phyloP scores from a whole-genome alignment of 2,888 invertebrate species.

The Drosophila niveifrons region DNA sequence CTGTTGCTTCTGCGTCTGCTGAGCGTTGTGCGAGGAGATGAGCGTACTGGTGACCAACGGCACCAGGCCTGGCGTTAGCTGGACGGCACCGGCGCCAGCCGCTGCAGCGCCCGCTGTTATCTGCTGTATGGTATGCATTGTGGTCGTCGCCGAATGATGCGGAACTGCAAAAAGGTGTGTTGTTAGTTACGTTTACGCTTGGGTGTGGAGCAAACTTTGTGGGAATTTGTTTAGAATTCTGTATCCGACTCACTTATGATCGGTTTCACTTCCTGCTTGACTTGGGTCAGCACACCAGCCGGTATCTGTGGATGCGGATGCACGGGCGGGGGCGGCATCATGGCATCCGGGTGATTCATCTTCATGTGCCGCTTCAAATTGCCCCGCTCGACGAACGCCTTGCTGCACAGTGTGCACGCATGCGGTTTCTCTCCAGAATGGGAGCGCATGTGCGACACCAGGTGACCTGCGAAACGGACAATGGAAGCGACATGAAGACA shows the following conservation, averaged over 20 bases:
- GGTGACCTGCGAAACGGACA: conserved; percentile 87
- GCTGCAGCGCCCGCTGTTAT: conserved; percentile 83
- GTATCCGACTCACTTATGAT: conserved; percentile 83
- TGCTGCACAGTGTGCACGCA: conserved; percentile 90
- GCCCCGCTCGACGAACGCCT: conserved; percentile 92
- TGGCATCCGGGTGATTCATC: conserved; percentile 88
- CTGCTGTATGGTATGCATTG: conserved; percentile 85
- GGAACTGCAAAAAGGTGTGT: conserved; percentile 74
- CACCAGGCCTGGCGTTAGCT: conserved; percentile 82
- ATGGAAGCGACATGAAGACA: conserved; percentile 77
- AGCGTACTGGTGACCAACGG: conserved; percentile 84
- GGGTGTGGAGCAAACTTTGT: background rate
- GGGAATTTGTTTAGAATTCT: conserved; percentile 16
- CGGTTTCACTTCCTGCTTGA: conserved; percentile 85
- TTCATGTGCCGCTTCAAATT: conserved; percentile 91
- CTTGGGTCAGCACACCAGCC: conserved; percentile 84
- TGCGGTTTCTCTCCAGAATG: conserved; percentile 88
- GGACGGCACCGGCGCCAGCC: conserved; percentile 78
- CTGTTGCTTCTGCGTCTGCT: conserved; percentile 80
- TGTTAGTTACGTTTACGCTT: background rate
- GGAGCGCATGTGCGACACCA: conserved; percentile 92
- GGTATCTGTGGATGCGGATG: conserved; percentile 85
- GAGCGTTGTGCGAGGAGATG: conserved; percentile 84
- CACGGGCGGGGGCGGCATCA: conserved; percentile 84
- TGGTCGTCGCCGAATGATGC: conserved; percentile 84